A percentile compares a stretch with the other conserved stretches of the same genome.
phyloP scores from a whole-genome alignment of 2,888 invertebrate species.

The Bombyx huttoni region DNA sequence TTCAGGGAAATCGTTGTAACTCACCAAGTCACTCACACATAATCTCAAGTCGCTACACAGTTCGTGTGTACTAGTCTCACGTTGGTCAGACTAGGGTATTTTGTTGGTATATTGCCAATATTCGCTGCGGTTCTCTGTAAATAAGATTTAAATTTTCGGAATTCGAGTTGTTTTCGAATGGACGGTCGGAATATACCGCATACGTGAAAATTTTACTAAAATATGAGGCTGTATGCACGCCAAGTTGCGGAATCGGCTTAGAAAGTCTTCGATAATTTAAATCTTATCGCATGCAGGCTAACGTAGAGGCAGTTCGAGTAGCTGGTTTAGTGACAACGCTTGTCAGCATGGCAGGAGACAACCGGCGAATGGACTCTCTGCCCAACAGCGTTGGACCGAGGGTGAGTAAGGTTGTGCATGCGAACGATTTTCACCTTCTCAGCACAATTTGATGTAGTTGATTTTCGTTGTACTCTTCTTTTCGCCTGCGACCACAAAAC shows the following conservation, averaged over 20 bases:
- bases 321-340: constrained; percentile 87
- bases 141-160: constrained; percentile 67
- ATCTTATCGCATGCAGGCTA: constrained; percentile 76
- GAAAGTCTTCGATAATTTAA: constrained; percentile 55
- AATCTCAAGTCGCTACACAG: constrained; percentile 27
- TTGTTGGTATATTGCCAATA: constrained; percentile 48
- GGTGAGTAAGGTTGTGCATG: constrained; percentile 45
- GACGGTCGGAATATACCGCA: constrained; percentile 21
- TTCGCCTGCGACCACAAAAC: not conserved
- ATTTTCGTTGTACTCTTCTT: not conserved
- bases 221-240: constrained; percentile 12
- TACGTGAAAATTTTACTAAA: constrained; percentile 17
- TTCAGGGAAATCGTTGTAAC: constrained; percentile 28
- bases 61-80: constrained; percentile 32
- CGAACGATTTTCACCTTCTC: constrained; percentile 13
- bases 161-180: constrained; percentile 21
- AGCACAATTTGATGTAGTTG: not conserved
- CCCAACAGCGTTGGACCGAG: constrained; percentile 69
- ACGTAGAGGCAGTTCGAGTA: constrained; percentile 86
- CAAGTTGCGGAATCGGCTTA: constrained; percentile 18
- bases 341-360: constrained; percentile 84
- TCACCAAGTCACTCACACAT: constrained; percentile 36
- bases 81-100: constrained; percentile 32
- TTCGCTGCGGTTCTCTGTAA: constrained; percentile 36
- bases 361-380: constrained; percentile 62